Evolutionary conservation across 2,888 invertebrate species (phyloP), one percentile per base, ranked within the genome.

Genomic region (Parnassius smintheus): DNA sequence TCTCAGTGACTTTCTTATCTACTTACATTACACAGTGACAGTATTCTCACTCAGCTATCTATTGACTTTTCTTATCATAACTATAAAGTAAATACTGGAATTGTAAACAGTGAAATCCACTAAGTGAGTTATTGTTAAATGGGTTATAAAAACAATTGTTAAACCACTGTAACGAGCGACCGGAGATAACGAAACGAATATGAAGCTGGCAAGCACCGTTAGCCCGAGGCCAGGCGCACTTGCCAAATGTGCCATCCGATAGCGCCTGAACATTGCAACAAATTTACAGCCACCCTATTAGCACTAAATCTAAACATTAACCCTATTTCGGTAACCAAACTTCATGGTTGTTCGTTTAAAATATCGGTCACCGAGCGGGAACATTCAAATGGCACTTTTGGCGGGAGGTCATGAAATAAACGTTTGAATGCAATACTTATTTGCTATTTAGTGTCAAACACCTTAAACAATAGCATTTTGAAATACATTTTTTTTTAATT

Each of bases 291-390:
- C 83, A 83, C 83, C 86, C 89, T 90, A 91, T 90, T 90, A 90
- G 89, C 91, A 91, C 89, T 91, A 91, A 91, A 91, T 91, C 89
- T 90, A 91, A 89, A 90, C 89, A 91, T 90, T 91, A 90, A 91
- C 91, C 91, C 89, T 86, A 85, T 88, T 90, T 81, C 79, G 77
- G 81, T 86, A 86, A 86, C 88, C 86, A 79, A 88, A 86, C 85
- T 86, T 86, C 86, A 85, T 80, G 78, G 80, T 74, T 84, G 78
- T 81, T 78, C 76, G 75, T 72, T 70, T 77, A 68, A 76, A 83
- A 88, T 87, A 83, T 86, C 83, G 88, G 83, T 84, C 85, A 81
- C 77, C 76, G 72, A 73, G 76, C 66, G 53, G 72, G 80, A 80
- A 79, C 77, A 82, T 83, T 80, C 75, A 76, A 74, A 75, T 70